Evolutionary conservation across 1,140 invertebrate species (phyloP).

Genomic region (Caenorhabditis latens): DNA sequence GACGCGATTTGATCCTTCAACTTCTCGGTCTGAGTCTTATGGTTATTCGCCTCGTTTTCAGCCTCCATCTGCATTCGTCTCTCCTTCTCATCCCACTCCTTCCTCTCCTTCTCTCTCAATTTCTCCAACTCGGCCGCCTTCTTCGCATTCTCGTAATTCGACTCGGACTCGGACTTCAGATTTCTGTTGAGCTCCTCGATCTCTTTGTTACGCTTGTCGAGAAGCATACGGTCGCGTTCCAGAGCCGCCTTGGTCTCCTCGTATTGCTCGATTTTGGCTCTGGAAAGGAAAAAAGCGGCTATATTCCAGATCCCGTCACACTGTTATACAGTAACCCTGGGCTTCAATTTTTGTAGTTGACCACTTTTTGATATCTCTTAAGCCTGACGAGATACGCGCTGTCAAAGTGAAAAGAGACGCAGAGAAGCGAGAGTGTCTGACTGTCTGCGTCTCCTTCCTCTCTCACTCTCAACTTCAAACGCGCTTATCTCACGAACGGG

Average conservation of each 20-base stretch:
- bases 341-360: neutral
- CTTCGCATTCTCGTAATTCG: constrained; percentile 58
- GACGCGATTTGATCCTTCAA: constrained; percentile 41
- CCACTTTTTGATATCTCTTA: no score
- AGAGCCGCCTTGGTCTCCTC: constrained; percentile 67
- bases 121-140: constrained; percentile 63
- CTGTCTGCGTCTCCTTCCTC: no score
- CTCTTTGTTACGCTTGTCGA: constrained; percentile 66
- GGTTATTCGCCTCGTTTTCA: constrained; percentile 57
- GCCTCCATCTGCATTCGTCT: constrained; percentile 66
- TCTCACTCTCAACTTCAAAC: no score
- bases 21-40: constrained; percentile 40
- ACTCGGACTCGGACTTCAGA: constrained; percentile 61
- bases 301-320: no score
- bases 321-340: neutral
- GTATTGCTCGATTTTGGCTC: constrained; percentile 68
- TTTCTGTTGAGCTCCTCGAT: constrained; percentile 72
- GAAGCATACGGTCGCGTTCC: constrained; percentile 64
- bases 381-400: no score
- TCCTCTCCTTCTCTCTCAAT: constrained; percentile 62
- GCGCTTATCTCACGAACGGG: no score
- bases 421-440: no score
- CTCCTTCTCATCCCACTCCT: constrained; percentile 65
- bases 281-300: constrained; percentile 38
- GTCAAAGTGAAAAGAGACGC: no score